Evolutionary conservation across 2,888 invertebrate genomes (phyloP).

Genomic region (Danaus chrysippus): DNA sequence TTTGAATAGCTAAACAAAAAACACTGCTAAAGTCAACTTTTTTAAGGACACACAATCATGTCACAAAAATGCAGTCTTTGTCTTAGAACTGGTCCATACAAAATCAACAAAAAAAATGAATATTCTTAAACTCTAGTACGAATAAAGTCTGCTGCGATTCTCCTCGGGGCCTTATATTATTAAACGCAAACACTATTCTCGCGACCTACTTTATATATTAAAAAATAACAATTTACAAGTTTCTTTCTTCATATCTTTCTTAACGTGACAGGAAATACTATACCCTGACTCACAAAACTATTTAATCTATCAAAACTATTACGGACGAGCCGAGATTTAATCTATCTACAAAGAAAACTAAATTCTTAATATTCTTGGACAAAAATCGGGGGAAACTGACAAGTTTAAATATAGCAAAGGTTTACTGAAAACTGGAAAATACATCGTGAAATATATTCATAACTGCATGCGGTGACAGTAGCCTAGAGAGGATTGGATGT

Average conservation of each 20-base stretch:
- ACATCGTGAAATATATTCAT: conserved; percentile 37
- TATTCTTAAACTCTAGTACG: conserved; percentile 19
- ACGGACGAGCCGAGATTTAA: conserved; percentile 46
- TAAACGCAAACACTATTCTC: conserved; percentile 30
- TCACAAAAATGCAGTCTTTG: too few relatives aligned
- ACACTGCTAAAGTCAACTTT: too few relatives aligned
- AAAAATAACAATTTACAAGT: conserved; percentile 33
- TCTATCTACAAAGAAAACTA: conserved; percentile 65
- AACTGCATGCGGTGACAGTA: conserved; percentile 34
- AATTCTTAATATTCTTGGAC: conserved; percentile 63
- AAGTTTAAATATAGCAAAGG: conserved; percentile 35
- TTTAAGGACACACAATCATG: too few relatives aligned
- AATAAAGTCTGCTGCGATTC: conserved; percentile 29
- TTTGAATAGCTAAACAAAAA: too few relatives aligned
- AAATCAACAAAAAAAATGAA: neutral
- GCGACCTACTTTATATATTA: conserved; percentile 32
- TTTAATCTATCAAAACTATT: conserved; percentile 60
- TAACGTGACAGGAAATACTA: conserved; percentile 29
- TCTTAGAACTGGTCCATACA: too few relatives aligned
- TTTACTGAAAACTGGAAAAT: conserved; percentile 45
- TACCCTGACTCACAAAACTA: conserved; percentile 27
- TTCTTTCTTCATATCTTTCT: conserved; percentile 30
- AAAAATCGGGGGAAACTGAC: conserved; percentile 47
- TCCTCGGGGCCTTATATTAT: conserved; percentile 28
- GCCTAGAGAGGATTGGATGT: conserved; percentile 37